Conservation (phyloP, 1,140 invertebrate genomes). For the Rhagoletis zephyria region DNA sequence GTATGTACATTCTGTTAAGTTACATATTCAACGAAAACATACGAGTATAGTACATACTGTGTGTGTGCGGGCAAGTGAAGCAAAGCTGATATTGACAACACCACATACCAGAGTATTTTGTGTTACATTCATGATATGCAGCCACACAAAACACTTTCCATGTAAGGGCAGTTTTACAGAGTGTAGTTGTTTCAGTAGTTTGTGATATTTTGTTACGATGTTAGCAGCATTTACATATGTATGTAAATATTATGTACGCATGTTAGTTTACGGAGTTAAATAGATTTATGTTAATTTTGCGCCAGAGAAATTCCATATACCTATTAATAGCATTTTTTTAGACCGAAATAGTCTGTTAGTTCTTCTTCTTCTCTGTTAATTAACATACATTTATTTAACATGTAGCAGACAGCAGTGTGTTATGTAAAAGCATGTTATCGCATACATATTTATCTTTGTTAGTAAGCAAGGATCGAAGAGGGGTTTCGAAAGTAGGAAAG, state of each 20-base stretch:
- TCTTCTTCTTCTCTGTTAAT: not conserved
- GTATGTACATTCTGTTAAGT: slow-evolving; percentile 11
- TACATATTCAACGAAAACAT: not conserved
- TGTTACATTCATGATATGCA: not conserved
- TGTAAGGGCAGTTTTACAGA: not conserved
- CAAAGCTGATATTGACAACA: not conserved
- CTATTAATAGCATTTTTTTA: not conserved
- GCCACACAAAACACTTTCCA: not conserved
- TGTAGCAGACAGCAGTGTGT: no score
- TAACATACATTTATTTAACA: not conserved
- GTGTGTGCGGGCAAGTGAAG: not conserved
- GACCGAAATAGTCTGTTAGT: no score
- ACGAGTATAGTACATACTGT: not conserved
- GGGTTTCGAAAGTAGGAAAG: slow-evolving; percentile 19
- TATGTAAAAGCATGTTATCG: not conserved
- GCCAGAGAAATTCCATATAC: no score
- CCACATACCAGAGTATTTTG: no score
- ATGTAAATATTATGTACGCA: not conserved
- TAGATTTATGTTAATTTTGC: no score
- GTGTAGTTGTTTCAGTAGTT: not conserved
- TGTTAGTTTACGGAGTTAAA: no score
- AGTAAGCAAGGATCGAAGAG: slow-evolving; percentile 1
- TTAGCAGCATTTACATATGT: not conserved
- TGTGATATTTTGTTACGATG: not conserved
- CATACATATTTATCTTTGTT: not conserved